Conservation (phyloP, 2,113 vertebrate genomes). For the Pseudolaguvia tuberculata region DNA sequence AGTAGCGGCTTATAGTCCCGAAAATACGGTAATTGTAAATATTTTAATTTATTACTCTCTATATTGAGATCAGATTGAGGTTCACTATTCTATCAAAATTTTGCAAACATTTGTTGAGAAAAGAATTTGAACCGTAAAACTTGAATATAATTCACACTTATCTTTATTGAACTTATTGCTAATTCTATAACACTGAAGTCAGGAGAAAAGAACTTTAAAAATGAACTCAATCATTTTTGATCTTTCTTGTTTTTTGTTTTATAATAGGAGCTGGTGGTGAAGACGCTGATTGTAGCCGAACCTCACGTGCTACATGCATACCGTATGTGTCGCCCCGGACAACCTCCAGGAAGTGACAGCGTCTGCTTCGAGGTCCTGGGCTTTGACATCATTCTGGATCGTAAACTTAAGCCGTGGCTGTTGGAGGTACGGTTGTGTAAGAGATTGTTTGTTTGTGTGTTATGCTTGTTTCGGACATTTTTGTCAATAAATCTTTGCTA, state of each 20-base stretch:
- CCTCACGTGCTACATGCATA: slow-evolving; percentile 95
- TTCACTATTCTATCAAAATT: too few species aligned
- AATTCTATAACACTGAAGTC: background rate
- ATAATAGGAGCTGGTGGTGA: slow-evolving; percentile 88
- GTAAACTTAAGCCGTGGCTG: slow-evolving; percentile 97
- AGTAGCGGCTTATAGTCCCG: too few species aligned
- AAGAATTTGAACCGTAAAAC: background rate
- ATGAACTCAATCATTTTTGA: background rate
- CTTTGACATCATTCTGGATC: slow-evolving; percentile 95
- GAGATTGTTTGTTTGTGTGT: background rate
- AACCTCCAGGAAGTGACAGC: slow-evolving; percentile 92
- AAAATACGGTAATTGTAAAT: too few species aligned
- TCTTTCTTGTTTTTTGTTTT: background rate
- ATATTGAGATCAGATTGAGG: too few species aligned
- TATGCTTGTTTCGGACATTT: background rate
- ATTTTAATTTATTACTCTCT: too few species aligned
- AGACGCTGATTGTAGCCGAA: slow-evolving; percentile 94
- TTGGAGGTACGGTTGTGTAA: slow-evolving; percentile 78
- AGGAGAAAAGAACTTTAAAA: too few species aligned
- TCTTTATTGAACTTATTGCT: background rate
- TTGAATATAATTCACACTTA: background rate
- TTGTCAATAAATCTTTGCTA: too few species aligned
- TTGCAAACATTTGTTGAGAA: too few species aligned
- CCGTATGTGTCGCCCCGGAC: slow-evolving; percentile 95
- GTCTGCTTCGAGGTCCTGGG: slow-evolving; percentile 97